Conservation (phyloP, 2,888 invertebrate species). For the Acanthacorydalis orientalis region DNA sequence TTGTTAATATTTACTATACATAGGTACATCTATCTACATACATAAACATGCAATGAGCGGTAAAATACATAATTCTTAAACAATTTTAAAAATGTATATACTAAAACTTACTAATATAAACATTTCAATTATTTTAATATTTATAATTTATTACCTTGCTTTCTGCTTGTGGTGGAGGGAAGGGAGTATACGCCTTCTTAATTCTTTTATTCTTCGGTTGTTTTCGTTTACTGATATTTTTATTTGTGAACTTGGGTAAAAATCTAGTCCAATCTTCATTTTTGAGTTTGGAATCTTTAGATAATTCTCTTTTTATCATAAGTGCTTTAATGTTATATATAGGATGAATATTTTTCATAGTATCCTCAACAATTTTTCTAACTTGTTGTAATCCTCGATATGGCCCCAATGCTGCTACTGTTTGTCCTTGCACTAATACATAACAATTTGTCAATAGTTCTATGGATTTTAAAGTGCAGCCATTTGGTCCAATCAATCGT, state of each 20-base stretch:
- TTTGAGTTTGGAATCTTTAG: slow-evolving; percentile 80
- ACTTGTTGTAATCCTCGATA: slow-evolving; percentile 79
- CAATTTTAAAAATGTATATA: no score
- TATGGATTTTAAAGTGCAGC: slow-evolving; percentile 94
- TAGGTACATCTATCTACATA: no score
- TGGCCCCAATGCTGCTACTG: slow-evolving; percentile 92
- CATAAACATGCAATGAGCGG: not conserved
- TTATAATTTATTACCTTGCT: slow-evolving; percentile 48
- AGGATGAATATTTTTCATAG: slow-evolving; percentile 98
- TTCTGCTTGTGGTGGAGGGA: slow-evolving; percentile 85
- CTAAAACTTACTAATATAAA: no score
- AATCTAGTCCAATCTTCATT: slow-evolving; percentile 96
- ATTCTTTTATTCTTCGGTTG: slow-evolving; percentile 71
- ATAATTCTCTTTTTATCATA: slow-evolving; percentile 92
- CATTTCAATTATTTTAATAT: not conserved
- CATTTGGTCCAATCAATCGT: slow-evolving; percentile 89
- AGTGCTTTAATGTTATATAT: slow-evolving; percentile 94
- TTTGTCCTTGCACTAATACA: slow-evolving; percentile 91
- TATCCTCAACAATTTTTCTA: slow-evolving; percentile 81
- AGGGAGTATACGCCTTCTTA: slow-evolving; percentile 95
- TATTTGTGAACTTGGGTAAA: slow-evolving; percentile 77
- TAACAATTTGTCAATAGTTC: slow-evolving; percentile 94
- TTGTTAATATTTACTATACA: not conserved
- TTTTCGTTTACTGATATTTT: slow-evolving; percentile 77
- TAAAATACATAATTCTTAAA: not conserved